These are phyloP conservation scores for Scrobipalpa costella DNA, from an alignment of 2,888 invertebrate genomes.

Conservation along the genomic window DNA sequence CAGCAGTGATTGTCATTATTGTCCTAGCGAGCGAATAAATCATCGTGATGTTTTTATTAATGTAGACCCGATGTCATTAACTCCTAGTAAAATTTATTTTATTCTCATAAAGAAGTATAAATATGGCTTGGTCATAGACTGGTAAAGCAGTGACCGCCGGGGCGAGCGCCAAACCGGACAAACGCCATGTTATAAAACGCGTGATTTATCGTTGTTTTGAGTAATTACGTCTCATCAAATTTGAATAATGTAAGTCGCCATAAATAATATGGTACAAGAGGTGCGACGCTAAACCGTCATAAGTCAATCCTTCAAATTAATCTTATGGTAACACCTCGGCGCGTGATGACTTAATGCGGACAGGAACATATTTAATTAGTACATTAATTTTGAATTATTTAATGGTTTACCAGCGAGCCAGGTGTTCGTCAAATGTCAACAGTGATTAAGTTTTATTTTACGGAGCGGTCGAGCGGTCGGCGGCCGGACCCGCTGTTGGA, in stretches of 20 bases:
- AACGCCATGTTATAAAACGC: constrained; percentile 66
- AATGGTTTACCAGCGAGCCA: constrained; percentile 61
- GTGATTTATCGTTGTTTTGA: constrained; percentile 79
- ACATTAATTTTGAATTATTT: constrained; percentile 76
- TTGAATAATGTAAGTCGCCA: constrained; percentile 76
- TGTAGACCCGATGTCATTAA: constrained; percentile 61
- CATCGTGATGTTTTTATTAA: constrained; percentile 44
- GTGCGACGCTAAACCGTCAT: constrained; percentile 66
- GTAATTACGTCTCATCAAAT: constrained; percentile 80
- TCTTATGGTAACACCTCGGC: constrained; percentile 64
- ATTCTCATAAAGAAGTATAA: constrained; percentile 52
- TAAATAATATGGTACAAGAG: constrained; percentile 69
- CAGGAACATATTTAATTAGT: constrained; percentile 77
- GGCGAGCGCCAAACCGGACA: constrained; percentile 65
- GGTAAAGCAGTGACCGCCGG: constrained; percentile 50
- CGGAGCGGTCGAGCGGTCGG: constrained; percentile 51
- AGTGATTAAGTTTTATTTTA: constrained; percentile 76
- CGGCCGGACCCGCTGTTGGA: constrained; percentile 39
- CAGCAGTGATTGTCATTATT: constrained; percentile 31
- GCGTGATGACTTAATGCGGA: constrained; percentile 73
- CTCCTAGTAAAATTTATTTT: constrained; percentile 62
- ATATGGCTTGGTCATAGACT: constrained; percentile 66
- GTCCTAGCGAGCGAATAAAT: constrained; percentile 33
- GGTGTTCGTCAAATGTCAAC: constrained; percentile 78
- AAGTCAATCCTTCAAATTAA: constrained; percentile 75